phyloP scores from a whole-genome alignment of 2,113 vertebrate genomes.

The human (Homo sapiens) region DNA sequence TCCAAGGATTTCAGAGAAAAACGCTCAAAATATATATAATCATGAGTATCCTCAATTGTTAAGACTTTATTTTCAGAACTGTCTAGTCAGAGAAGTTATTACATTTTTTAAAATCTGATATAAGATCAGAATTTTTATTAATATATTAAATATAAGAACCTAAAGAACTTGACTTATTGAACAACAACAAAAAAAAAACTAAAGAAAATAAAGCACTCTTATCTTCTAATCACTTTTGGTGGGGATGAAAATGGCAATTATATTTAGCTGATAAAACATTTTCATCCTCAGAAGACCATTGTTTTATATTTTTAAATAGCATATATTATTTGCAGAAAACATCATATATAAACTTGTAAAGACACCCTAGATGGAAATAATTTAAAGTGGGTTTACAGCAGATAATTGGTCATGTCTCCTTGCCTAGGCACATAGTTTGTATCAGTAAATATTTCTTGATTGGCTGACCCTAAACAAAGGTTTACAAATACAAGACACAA shows the following conservation, averaged over 20 bases:
- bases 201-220: not conserved
- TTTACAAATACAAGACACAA: not conserved
- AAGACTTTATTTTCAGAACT: not conserved
- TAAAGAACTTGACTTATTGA: not conserved
- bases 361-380: not conserved
- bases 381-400: not conserved
- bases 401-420: not conserved
- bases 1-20: constrained; percentile 38
- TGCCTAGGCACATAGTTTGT: not conserved
- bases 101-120: not conserved
- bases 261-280: not conserved
- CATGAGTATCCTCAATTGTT: not conserved
- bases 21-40: not conserved
- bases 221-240: not conserved
- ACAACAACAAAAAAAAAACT: constrained; percentile 9
- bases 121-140: constrained; percentile 10
- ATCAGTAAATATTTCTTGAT: constrained; percentile 17
- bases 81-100: not conserved
- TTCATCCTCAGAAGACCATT: not conserved
- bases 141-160: not conserved
- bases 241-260: constrained; percentile 17
- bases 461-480: not conserved
- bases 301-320: not conserved
- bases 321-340: constrained; percentile 20
- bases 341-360: constrained; percentile 9